phyloP scores from a whole-genome alignment of 2,888 invertebrate genomes.

The Clivina fossor region DNA sequence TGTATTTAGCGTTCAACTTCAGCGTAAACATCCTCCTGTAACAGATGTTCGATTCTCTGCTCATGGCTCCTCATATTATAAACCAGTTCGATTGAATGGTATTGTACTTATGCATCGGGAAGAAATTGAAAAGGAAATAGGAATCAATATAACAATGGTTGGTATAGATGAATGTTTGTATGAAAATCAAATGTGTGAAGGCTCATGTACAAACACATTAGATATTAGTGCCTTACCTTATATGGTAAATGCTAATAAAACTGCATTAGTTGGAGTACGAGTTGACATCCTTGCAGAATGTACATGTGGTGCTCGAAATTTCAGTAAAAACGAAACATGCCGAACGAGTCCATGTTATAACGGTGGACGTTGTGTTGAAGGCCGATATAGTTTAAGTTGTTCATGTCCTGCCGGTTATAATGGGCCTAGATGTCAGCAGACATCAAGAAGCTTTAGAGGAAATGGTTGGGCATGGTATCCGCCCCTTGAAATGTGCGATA shows the following conservation, averaged over 20 bases:
- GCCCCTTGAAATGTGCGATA: slow-evolving; percentile 94
- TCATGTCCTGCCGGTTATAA: slow-evolving; percentile 90
- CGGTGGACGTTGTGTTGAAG: slow-evolving; percentile 93
- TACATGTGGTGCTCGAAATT: slow-evolving; percentile 91
- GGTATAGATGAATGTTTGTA: slow-evolving; percentile 96
- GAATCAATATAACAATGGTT: slow-evolving; percentile 95
- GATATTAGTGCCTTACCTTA: slow-evolving; percentile 88
- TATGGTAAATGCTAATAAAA: slow-evolving; percentile 97
- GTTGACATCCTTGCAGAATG: slow-evolving; percentile 92
- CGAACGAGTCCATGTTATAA: slow-evolving; percentile 90
- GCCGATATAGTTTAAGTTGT: slow-evolving; percentile 83
- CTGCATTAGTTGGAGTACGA: slow-evolving; percentile 92
- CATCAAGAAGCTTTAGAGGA: slow-evolving; percentile 90
- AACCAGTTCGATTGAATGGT: slow-evolving; percentile 91
- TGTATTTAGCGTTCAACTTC: slow-evolving; percentile 92
- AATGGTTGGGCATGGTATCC: slow-evolving; percentile 99
- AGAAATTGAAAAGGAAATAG: slow-evolving; percentile 92
- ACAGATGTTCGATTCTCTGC: slow-evolving; percentile 94
- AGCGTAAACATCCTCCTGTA: slow-evolving; percentile 82
- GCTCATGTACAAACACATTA: slow-evolving; percentile 91
- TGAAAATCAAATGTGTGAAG: slow-evolving; percentile 93
- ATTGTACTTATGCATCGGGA: slow-evolving; percentile 90
- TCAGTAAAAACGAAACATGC: slow-evolving; percentile 87
- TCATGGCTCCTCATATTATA: slow-evolving; percentile 94
- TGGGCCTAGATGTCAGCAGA: slow-evolving; percentile 96